phyloP scores from a whole-genome alignment of 2,888 invertebrate genomes.

The Oeneis ivallda region DNA sequence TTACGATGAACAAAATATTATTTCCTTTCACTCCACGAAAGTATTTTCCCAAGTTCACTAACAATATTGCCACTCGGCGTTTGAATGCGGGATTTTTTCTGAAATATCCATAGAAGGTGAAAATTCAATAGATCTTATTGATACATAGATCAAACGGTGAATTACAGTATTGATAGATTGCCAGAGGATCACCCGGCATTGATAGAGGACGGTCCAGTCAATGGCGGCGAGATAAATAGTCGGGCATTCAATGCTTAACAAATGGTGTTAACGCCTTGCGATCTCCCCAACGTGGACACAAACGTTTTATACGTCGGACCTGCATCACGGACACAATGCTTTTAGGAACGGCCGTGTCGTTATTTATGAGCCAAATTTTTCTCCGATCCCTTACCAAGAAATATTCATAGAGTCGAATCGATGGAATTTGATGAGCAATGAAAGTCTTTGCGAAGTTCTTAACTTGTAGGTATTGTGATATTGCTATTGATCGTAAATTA shows the following conservation, averaged over 20 bases:
- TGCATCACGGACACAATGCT: slow-evolving; percentile 61
- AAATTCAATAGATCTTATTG: slow-evolving; percentile 24
- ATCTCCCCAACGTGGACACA: slow-evolving; percentile 52
- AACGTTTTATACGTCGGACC: slow-evolving; percentile 59
- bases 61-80: background rate
- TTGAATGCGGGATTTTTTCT: background rate
- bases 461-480: background rate
- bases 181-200: slow-evolving; percentile 54
- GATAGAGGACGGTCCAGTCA: slow-evolving; percentile 64
- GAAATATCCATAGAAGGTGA: slow-evolving; percentile 2
- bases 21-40: no score
- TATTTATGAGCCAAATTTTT: slow-evolving; percentile 50
- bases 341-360: slow-evolving; percentile 48
- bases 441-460: background rate
- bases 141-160: slow-evolving; percentile 41
- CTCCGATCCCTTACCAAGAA: slow-evolving; percentile 29
- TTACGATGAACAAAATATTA: no score
- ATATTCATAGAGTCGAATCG: slow-evolving; percentile 7
- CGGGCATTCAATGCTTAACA: slow-evolving; percentile 68
- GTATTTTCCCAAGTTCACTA: no score
- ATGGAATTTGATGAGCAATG: background rate
- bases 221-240: slow-evolving; percentile 65
- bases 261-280: slow-evolving; percentile 58
- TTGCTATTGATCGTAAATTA: no score
- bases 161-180: slow-evolving; percentile 59